phyloP scores from a whole-genome alignment of 2,113 vertebrate genomes.

The Pseudolaguvia tuberculata region DNA sequence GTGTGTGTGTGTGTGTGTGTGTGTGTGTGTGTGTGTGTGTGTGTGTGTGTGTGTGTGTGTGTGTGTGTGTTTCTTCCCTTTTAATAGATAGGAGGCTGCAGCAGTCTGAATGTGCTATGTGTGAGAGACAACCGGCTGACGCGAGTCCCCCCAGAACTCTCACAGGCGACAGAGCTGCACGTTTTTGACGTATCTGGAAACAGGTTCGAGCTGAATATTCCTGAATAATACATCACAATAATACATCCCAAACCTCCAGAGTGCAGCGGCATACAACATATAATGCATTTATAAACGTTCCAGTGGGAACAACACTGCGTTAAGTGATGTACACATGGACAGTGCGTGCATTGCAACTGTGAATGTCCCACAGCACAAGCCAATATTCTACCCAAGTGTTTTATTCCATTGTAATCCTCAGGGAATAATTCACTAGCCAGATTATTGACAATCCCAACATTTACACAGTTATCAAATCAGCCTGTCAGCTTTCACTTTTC shows the following conservation, averaged over 20 bases:
- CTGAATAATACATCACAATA: not conserved
- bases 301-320: not conserved
- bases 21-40: too few species aligned
- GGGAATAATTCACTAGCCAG: too few species aligned
- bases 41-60: not conserved
- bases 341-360: not conserved
- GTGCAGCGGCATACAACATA: not conserved
- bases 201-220: slow-evolving; percentile 68
- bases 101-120: slow-evolving; percentile 88
- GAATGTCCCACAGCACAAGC: too few species aligned
- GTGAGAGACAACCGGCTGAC: slow-evolving; percentile 87
- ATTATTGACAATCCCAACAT: too few species aligned
- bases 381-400: too few species aligned
- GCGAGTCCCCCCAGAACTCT: slow-evolving; percentile 87
- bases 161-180: slow-evolving; percentile 88
- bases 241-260: not conserved
- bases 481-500: too few species aligned
- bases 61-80: not conserved
- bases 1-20: too few species aligned
- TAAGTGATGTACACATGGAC: not conserved
- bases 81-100: slow-evolving; percentile 87
- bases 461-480: too few species aligned
- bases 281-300: not conserved
- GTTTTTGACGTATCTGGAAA: slow-evolving; percentile 95
- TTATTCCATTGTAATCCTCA: too few species aligned